Percentiles rank a stretch among this genome's conserved stretches.
phyloP scores from a whole-genome alignment of 2,113 vertebrate species.

The Morphnarchus princeps region DNA sequence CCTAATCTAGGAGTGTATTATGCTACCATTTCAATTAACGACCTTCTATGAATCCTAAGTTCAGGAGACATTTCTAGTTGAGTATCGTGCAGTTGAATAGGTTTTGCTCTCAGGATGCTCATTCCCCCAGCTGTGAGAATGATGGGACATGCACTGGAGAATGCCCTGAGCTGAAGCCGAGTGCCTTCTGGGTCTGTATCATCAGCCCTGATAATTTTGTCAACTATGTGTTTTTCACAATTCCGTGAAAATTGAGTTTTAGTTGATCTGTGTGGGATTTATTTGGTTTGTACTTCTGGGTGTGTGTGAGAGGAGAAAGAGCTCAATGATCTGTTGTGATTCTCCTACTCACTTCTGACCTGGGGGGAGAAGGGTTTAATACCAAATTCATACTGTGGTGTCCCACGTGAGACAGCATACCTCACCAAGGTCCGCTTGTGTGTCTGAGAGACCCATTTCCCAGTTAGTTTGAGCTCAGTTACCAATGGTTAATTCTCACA shows the following conservation, averaged over 20 bases:
- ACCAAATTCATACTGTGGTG: not conserved
- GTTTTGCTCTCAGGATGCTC: not conserved
- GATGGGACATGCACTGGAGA: not conserved
- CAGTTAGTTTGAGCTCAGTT: not conserved
- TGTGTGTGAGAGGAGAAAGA: not conserved
- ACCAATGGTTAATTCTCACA: not conserved
- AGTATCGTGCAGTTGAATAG: not conserved
- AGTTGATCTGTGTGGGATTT: not conserved
- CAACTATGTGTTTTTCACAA: not conserved
- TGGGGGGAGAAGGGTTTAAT: not conserved
- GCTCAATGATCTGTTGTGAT: fast-evolving
- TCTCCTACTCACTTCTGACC: not conserved
- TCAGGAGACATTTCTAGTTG: not conserved
- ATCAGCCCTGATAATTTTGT: not conserved
- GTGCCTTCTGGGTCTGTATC: not conserved
- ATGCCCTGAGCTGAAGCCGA: not conserved
- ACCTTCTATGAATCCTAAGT: not conserved
- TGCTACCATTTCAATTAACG: not conserved
- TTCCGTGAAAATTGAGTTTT: not conserved
- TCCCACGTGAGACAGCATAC: not conserved
- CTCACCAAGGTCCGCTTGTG: not conserved
- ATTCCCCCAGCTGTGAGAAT: not conserved
- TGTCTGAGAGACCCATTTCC: not conserved
- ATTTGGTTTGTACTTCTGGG: not conserved
- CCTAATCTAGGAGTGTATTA: not conserved